Percentiles rank a stretch among this genome's conserved stretches.
phyloP scores from a whole-genome alignment of 2,797 vertebrate genomes.

The Tadarida brasiliensis region DNA sequence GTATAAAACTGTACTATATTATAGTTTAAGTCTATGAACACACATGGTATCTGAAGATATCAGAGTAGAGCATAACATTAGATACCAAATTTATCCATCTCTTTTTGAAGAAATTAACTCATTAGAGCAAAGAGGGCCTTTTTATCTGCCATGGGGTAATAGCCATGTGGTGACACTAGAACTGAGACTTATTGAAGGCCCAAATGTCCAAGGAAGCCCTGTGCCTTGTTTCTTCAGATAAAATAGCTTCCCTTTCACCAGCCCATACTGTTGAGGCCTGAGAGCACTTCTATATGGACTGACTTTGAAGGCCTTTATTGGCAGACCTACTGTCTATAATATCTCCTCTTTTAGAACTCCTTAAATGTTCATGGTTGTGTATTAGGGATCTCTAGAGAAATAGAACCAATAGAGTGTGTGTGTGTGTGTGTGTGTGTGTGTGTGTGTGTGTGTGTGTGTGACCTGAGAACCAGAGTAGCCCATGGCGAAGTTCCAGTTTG shows the following conservation, averaged over 20 bases:
- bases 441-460: not conserved
- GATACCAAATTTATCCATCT: not conserved
- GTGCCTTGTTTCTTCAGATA: not conserved
- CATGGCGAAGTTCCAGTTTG: not conserved
- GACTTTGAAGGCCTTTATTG: not conserved
- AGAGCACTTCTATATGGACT: not conserved
- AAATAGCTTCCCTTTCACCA: not conserved
- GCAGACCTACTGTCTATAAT: not conserved
- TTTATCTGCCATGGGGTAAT: not conserved
- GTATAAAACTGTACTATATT: not conserved
- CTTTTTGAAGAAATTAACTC: not conserved
- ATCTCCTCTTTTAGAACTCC: not conserved
- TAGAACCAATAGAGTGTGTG: too few species aligned
- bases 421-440: not conserved
- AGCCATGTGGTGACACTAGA: not conserved
- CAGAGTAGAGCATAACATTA: not conserved
- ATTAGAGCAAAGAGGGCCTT: not conserved
- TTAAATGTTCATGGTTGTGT: not conserved
- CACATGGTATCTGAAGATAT: not conserved
- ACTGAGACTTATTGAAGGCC: not conserved
- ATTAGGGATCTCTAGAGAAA: not conserved
- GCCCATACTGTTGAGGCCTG: not conserved
- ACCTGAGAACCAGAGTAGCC: not conserved
- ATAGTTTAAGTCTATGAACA: not conserved
- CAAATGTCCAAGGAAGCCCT: not conserved